These are phyloP conservation scores for Leptinotarsa juncta DNA, from an alignment of 2,888 invertebrate species.

Conservation along the genomic window DNA sequence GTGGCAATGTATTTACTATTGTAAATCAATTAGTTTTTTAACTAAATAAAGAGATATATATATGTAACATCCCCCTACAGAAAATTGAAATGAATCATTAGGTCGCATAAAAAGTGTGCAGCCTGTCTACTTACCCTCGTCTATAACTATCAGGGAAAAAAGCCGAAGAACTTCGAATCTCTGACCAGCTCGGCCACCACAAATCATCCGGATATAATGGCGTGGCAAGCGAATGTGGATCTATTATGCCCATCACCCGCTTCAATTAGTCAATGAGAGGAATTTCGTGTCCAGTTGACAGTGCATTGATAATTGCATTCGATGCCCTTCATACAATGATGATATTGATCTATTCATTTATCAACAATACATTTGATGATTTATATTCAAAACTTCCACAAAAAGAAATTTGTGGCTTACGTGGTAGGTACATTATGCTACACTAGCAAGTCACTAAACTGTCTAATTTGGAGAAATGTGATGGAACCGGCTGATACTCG, in stretches of 20 bases:
- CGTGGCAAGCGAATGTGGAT: slow-evolving; percentile 29
- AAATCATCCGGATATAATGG: slow-evolving; percentile 45
- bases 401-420: no score
- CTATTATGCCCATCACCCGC: slow-evolving; percentile 41
- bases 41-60: no score
- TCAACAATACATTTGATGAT: neutral
- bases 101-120: neutral
- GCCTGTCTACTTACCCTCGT: neutral
- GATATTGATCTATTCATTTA: slow-evolving; percentile 21
- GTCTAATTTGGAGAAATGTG: no score
- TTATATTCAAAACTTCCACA: neutral
- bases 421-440: no score
- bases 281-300: slow-evolving; percentile 46
- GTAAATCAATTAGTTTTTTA: no score
- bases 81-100: no score
- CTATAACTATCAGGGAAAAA: neutral
- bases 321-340: slow-evolving; percentile 17
- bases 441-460: no score
- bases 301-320: slow-evolving; percentile 46
- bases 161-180: slow-evolving; percentile 26
- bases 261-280: slow-evolving; percentile 49
- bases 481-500: no score
- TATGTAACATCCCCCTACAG: no score
- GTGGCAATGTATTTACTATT: no score
- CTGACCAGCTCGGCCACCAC: slow-evolving; percentile 35